phyloP scores from a whole-genome alignment of 2,888 invertebrate species.

The Drosophila recens region DNA sequence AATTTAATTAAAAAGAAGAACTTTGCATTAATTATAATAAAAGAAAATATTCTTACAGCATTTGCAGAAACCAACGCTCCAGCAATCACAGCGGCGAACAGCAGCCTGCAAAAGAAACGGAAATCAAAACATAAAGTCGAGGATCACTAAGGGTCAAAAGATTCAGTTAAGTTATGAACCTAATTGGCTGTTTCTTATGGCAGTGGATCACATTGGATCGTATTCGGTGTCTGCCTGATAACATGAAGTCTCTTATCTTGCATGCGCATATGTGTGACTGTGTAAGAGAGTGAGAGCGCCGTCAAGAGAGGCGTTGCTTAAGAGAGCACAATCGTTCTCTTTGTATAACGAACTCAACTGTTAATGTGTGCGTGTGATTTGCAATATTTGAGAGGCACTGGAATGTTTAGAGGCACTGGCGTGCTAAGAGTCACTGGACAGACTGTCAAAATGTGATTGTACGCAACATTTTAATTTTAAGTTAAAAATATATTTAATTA shows the following conservation, averaged over 20 bases:
- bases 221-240: slow-evolving; percentile 2
- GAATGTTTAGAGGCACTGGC: slow-evolving; percentile 16
- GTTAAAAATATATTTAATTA: neutral
- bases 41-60: slow-evolving; percentile 77
- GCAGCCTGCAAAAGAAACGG: slow-evolving; percentile 73
- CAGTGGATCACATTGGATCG: slow-evolving; percentile 1
- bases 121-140: slow-evolving; percentile 2
- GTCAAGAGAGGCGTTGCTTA: slow-evolving; percentile 35
- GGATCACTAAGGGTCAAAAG: slow-evolving; percentile 6
- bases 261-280: slow-evolving; percentile 1
- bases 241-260: slow-evolving; percentile 36
- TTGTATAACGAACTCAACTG: slow-evolving; percentile 3
- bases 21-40: neutral
- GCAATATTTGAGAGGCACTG: slow-evolving; percentile 39
- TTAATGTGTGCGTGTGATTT: neutral
- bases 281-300: slow-evolving; percentile 4
- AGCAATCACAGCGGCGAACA: slow-evolving; percentile 83
- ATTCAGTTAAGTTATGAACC: slow-evolving; percentile 1
- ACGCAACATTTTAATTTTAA: neutral
- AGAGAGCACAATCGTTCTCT: slow-evolving; percentile 30
- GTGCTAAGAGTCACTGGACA: neutral
- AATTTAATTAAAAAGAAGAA: neutral
- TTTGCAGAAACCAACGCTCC: slow-evolving; percentile 79
- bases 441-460: neutral
- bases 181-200: neutral